These are phyloP conservation scores for Dolomedes plantarius DNA, from an alignment of 2,888 invertebrate genomes.

Conservation along the genomic window DNA sequence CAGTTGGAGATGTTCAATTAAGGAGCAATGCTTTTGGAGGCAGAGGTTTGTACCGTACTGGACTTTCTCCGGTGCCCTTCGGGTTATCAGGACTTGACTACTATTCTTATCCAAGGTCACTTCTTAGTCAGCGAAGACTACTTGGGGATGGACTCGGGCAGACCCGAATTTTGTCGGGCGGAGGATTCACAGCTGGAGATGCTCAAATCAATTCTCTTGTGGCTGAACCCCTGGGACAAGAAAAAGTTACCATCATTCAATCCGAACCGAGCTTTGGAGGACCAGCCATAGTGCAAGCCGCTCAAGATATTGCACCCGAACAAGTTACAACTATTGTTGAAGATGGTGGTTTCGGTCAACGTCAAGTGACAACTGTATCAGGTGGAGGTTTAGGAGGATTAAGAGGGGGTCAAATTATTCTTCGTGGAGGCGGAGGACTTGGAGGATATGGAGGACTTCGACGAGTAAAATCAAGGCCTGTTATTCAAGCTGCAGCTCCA, in stretches of 20 bases:
- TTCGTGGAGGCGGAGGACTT: constrained; percentile 41
- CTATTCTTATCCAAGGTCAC: constrained; percentile 47
- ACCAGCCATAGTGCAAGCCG: not conserved
- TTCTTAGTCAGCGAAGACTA: constrained; percentile 30
- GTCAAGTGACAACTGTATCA: constrained; percentile 37
- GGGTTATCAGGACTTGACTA: constrained; percentile 55
- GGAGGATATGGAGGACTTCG: constrained; percentile 56
- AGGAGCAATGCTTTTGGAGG: constrained; percentile 37
- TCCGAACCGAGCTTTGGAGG: constrained; percentile 23
- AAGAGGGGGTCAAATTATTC: constrained; percentile 46
- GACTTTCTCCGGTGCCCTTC: constrained; percentile 42
- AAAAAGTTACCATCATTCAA: constrained; percentile 36
- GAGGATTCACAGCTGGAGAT: constrained; percentile 53
- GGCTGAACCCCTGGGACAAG: constrained; percentile 28
- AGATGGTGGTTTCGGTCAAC: constrained; percentile 43
- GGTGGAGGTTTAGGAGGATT: constrained; percentile 32
- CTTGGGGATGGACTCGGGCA: constrained; percentile 35
- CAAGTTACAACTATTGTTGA: constrained; percentile 33
- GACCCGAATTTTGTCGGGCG: constrained; percentile 42
- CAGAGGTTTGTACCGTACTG: constrained; percentile 34
- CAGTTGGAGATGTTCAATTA: constrained; percentile 46
- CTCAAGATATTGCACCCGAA: constrained; percentile 10
- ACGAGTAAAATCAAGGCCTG: constrained; percentile 39
- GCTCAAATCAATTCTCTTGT: constrained; percentile 35
- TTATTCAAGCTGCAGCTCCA: not conserved